phyloP scores from a whole-genome alignment of 37 sponge, comb jelly and placozoan species.

The Hormiphora californensis region DNA sequence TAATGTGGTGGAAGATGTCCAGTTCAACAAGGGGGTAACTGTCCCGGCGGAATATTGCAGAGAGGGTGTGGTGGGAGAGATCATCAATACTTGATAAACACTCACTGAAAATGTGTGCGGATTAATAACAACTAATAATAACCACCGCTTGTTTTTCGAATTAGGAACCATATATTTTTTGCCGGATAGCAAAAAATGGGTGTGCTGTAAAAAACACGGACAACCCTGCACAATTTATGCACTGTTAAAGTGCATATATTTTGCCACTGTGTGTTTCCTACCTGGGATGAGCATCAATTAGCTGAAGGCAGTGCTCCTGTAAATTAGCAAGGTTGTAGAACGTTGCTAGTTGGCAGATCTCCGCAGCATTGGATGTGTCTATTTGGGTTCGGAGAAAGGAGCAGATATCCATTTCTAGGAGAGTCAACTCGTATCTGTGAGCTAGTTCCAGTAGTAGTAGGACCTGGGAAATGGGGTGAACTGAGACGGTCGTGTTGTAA shows the following conservation, averaged over 20 bases:
- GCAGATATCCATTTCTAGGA: constrained; percentile 57
- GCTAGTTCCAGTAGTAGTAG: constrained; percentile 62
- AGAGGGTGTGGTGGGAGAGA: constrained; percentile 10
- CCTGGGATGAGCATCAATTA: constrained; percentile 11
- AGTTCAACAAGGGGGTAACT: constrained; percentile 64
- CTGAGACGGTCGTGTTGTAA: too few relatives aligned
- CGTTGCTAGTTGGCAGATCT: constrained; percentile 51
- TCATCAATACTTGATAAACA: background rate
- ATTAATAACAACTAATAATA: too few relatives aligned
- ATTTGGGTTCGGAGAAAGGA: constrained; percentile 55
- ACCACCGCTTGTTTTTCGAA: too few relatives aligned
- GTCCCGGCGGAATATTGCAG: background rate
- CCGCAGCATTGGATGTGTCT: constrained; percentile 36
- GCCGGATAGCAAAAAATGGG: too few relatives aligned
- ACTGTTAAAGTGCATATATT: too few relatives aligned
- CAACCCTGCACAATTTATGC: too few relatives aligned
- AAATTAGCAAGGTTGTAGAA: constrained; percentile 2
- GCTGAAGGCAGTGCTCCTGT: constrained; percentile 49
- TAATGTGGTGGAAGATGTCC: constrained; percentile 69
- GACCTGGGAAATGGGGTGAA: background rate
- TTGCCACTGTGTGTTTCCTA: too few relatives aligned
- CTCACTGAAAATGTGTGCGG: too few relatives aligned
- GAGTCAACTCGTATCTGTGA: constrained; percentile 56
- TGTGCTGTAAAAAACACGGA: too few relatives aligned
- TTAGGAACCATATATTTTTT: too few relatives aligned